phyloP scores from a whole-genome alignment of 2,888 invertebrate species.

The Caenorhabditis macrosperma region DNA sequence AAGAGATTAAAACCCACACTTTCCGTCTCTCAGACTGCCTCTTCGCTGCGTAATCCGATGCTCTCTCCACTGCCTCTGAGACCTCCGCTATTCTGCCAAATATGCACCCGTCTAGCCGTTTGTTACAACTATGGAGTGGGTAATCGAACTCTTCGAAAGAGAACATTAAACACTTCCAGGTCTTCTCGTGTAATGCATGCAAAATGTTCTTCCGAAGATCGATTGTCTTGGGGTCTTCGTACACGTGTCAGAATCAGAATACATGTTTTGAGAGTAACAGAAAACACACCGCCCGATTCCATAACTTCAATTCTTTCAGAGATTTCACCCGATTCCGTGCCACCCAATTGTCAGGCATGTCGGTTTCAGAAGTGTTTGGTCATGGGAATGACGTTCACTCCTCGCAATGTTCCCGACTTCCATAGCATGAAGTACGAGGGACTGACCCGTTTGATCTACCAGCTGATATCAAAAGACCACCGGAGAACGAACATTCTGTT shows the following conservation, averaged over 20 bases:
- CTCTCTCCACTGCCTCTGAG: background rate
- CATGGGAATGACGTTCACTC: constrained; percentile 1
- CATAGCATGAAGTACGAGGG: background rate
- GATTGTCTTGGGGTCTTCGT: background rate
- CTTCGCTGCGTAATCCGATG: background rate
- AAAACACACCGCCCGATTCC: background rate
- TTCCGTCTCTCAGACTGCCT: background rate
- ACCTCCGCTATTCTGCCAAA: background rate
- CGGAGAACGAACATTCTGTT: background rate
- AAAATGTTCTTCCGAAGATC: background rate
- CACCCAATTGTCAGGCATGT: constrained; percentile 1
- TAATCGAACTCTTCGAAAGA: background rate
- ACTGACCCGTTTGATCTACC: background rate
- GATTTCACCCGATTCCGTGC: background rate
- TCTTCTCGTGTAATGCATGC: background rate
- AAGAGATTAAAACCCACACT: background rate
- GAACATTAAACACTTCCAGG: background rate
- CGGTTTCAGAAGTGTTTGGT: constrained; percentile 1
- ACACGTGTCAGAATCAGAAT: background rate
- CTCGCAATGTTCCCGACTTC: background rate
- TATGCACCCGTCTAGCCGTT: background rate
- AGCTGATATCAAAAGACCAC: background rate
- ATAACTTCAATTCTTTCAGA: background rate
- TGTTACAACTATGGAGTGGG: background rate
- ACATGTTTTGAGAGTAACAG: background rate